A percentile compares a stretch with the other conserved stretches of the same genome.
Conservation (phyloP, 2,797 vertebrate species). For the Cyprinodon diabolis region DNA sequence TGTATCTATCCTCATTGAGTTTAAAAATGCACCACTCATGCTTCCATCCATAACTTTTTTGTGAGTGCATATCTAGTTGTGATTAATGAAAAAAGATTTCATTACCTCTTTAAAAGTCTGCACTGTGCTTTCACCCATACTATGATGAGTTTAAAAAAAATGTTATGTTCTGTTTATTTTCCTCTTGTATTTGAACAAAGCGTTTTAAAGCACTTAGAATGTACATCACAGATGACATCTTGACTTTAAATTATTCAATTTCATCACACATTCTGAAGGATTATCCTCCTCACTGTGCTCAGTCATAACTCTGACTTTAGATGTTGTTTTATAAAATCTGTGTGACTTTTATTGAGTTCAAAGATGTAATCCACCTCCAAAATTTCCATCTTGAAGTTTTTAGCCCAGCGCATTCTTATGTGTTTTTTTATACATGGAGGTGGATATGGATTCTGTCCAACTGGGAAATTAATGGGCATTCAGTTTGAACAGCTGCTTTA, state of each 20-base stretch:
- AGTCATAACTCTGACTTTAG: conserved; percentile 2
- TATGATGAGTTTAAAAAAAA: conserved; percentile 52
- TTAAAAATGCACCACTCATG: conserved; percentile 23
- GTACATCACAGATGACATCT: conserved; percentile 3
- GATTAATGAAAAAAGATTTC: conserved; percentile 32
- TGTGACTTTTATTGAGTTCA: conserved; percentile 16
- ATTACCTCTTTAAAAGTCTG: conserved; percentile 28
- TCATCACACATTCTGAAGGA: not conserved
- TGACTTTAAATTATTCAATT: conserved; percentile 3
- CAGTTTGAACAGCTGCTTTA: conserved; percentile 6
- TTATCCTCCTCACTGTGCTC: not conserved
- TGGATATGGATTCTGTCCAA: not conserved
- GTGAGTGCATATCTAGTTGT: not conserved
- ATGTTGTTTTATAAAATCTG: conserved; percentile 13
- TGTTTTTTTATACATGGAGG: conserved; percentile 3
- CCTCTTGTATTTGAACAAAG: not conserved
- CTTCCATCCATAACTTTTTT: conserved; percentile 1
- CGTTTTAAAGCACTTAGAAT: not conserved
- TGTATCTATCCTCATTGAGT: conserved; percentile 20
- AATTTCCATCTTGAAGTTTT: conserved; percentile 16
- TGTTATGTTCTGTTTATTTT: not conserved
- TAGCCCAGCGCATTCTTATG: conserved; percentile 7
- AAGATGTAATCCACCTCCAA: conserved; percentile 20
- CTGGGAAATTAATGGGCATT: not conserved
- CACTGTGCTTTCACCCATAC: conserved; percentile 10